phyloP scores from a whole-genome alignment of 2,797 vertebrate genomes.

The Arvicola amphibius region DNA sequence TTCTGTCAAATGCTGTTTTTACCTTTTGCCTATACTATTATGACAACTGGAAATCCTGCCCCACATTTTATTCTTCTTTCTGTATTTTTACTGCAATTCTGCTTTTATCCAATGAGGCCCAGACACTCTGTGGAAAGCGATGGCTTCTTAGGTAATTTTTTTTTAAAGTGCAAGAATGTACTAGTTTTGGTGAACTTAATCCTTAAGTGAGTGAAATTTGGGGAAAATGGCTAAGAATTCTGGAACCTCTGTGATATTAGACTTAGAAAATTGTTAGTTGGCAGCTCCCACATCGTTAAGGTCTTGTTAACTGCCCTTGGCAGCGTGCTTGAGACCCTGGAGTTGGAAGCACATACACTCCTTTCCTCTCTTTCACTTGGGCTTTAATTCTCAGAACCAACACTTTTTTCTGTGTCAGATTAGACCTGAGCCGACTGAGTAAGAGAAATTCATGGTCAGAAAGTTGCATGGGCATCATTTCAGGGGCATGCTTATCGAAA shows the following conservation, averaged over 20 bases:
- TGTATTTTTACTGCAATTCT: background rate
- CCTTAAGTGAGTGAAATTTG: constrained; percentile 16
- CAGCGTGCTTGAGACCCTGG: background rate
- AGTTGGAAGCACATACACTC: background rate
- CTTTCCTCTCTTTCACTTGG: background rate
- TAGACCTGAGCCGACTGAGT: background rate
- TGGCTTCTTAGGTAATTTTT: background rate
- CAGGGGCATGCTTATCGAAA: background rate
- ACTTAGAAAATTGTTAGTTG: background rate
- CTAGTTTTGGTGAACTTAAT: background rate
- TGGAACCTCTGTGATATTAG: background rate
- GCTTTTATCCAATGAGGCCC: background rate
- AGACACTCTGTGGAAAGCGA: background rate
- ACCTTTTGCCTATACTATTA: background rate
- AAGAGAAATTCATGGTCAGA: background rate
- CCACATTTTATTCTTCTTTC: background rate
- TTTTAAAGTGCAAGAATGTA: background rate
- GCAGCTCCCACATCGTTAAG: background rate
- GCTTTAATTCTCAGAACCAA: background rate
- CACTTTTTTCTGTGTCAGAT: background rate
- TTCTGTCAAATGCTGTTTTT: background rate
- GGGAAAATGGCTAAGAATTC: background rate
- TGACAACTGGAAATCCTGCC: background rate
- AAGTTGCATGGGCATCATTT: background rate
- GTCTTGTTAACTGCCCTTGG: background rate